Percentiles rank a stretch among this genome's conserved stretches.
These are phyloP conservation scores for Chrysopa pallens DNA, from an alignment of 1,140 invertebrate species.

Conservation along the genomic window DNA sequence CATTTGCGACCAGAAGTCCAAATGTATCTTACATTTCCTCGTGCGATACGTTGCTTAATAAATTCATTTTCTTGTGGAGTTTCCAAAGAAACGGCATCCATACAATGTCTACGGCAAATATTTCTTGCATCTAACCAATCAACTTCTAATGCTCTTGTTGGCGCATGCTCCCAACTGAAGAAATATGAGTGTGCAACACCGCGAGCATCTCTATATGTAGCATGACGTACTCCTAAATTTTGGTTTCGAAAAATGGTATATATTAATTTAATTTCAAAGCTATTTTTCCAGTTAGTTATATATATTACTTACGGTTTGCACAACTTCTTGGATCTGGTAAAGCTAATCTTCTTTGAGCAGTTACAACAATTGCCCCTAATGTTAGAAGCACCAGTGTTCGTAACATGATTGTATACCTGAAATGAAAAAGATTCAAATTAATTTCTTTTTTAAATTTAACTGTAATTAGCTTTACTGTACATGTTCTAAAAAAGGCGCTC, in stretches of 20 bases:
- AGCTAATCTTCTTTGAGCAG: constrained; percentile 65
- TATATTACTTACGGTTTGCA: constrained; percentile 53
- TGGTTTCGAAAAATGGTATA: neutral
- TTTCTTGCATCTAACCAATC: constrained; percentile 83
- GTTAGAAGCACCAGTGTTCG: constrained; percentile 35
- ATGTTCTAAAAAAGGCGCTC: neutral
- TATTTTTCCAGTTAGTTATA: neutral
- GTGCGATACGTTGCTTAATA: constrained; percentile 63
- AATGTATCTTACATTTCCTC: constrained; percentile 53
- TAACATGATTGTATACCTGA: constrained; percentile 14
- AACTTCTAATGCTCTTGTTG: constrained; percentile 68
- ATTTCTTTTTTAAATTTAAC: neutral
- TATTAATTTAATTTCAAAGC: neutral
- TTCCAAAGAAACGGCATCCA: constrained; percentile 81
- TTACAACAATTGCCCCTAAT: constrained; percentile 40
- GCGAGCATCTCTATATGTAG: constrained; percentile 66
- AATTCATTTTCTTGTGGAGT: constrained; percentile 83
- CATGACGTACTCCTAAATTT: constrained; percentile 58
- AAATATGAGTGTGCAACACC: constrained; percentile 79
- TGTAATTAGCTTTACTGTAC: neutral
- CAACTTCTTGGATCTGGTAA: constrained; percentile 76
- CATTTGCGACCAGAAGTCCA: constrained; percentile 86
- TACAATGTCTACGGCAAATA: constrained; percentile 80
- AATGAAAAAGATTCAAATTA: constrained; percentile 8
- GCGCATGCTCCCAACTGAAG: constrained; percentile 82